A percentile compares a stretch with the other conserved stretches of the same genome.
Conservation (phyloP, 2,113 vertebrate species). For the Python bivittatus region DNA sequence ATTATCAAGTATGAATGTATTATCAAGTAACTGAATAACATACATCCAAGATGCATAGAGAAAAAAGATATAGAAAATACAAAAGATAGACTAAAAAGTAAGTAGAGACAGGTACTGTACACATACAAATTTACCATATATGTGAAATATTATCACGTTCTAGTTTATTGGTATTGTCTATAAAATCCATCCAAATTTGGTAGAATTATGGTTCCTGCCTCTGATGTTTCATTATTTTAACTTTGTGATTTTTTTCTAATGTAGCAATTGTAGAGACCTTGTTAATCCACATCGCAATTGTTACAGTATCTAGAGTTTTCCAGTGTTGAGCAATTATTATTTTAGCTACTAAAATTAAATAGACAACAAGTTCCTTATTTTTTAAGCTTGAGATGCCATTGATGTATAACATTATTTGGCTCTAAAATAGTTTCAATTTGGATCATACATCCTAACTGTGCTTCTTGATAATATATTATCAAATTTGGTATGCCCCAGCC, state of each 20-base stretch:
- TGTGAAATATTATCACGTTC: background rate
- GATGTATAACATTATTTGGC: background rate
- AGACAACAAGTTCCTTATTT: background rate
- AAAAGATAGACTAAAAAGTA: background rate
- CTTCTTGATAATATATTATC: background rate
- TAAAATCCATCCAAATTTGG: background rate
- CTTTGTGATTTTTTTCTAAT: background rate
- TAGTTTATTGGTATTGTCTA: background rate
- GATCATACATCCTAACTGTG: background rate
- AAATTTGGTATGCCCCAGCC: background rate
- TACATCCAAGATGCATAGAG: background rate
- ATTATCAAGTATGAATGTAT: background rate
- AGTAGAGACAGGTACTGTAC: background rate
- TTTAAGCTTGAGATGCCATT: background rate
- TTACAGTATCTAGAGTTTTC: background rate
- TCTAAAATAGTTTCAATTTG: background rate
- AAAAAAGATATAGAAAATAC: background rate
- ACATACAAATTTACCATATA: background rate
- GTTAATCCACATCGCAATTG: background rate
- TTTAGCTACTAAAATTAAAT: background rate
- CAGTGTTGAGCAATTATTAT: background rate
- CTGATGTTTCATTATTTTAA: background rate
- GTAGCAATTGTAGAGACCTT: background rate
- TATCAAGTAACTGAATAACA: background rate
- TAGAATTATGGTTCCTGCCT: background rate